A percentile compares a stretch with the other conserved stretches of the same genome.
phyloP scores from a whole-genome alignment of 2,888 invertebrate species.

The Nineta flava region DNA sequence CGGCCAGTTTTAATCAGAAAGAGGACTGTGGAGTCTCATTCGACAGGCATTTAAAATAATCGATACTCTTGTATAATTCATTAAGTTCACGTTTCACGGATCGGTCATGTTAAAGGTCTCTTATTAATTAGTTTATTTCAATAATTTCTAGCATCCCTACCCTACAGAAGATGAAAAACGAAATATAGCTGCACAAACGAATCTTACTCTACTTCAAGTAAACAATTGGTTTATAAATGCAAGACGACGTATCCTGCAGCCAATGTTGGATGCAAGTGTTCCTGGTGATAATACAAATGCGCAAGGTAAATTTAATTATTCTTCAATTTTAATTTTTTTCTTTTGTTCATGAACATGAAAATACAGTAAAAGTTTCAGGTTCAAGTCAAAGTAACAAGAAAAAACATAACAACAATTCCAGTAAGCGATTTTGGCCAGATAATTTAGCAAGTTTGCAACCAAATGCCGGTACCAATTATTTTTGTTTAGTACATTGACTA shows the following conservation, averaged over 20 bases:
- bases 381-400: constrained; percentile 24
- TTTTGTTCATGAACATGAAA: background rate
- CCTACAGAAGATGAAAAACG: constrained; percentile 91
- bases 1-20: too few relatives aligned
- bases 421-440: constrained; percentile 60
- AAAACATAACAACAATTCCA: constrained; percentile 40
- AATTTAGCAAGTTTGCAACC: constrained; percentile 43
- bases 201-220: constrained; percentile 74
- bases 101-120: too few relatives aligned
- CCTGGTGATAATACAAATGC: constrained; percentile 18
- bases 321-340: background rate
- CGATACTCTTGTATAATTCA: too few relatives aligned
- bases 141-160: constrained; percentile 63
- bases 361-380: constrained; percentile 2
- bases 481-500: constrained; percentile 11
- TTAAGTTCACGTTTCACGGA: too few relatives aligned
- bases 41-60: too few relatives aligned
- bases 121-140: too few relatives aligned
- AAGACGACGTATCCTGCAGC: constrained; percentile 74
- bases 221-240: constrained; percentile 95
- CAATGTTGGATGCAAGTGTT: constrained; percentile 69
- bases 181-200: constrained; percentile 74
- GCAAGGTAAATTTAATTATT: constrained; percentile 2
- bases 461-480: constrained; percentile 39
- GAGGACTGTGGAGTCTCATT: too few relatives aligned